phyloP scores from a whole-genome alignment of 2,113 vertebrate species.

The Phrynosoma platyrhinos region DNA sequence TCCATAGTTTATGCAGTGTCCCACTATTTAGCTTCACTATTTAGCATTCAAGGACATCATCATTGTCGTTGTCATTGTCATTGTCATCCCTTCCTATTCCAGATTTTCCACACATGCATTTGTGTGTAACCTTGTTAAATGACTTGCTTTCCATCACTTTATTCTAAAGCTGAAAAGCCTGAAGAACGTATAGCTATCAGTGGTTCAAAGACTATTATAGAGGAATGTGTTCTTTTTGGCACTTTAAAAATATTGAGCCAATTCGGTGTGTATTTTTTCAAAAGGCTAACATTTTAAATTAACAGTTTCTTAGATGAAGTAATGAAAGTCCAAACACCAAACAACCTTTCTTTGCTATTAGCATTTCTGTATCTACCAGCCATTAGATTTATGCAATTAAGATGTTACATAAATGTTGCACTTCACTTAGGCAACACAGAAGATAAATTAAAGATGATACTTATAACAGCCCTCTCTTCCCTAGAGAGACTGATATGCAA shows the following conservation, averaged over 20 bases:
- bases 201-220: too few species aligned
- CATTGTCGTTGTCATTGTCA: too few species aligned
- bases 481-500: background rate
- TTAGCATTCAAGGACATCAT: too few species aligned
- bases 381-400: slow-evolving; percentile 64
- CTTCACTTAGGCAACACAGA: slow-evolving; percentile 37
- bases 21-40: too few species aligned
- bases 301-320: background rate
- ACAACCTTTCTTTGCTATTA: background rate
- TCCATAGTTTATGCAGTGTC: too few species aligned
- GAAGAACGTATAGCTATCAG: background rate
- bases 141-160: background rate
- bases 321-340: background rate
- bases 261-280: too few species aligned
- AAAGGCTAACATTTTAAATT: slow-evolving; percentile 4
- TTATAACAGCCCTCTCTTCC: slow-evolving; percentile 2
- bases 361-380: slow-evolving; percentile 47
- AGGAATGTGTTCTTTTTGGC: background rate
- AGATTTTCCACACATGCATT: too few species aligned
- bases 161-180: background rate
- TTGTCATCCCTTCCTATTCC: too few species aligned
- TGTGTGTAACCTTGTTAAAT: background rate
- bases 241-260: background rate
- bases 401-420: slow-evolving; percentile 34
- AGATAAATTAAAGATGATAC: slow-evolving; percentile 27